Base-by-base conservation (phyloP, 2,888 invertebrate species). In the Calliphora vomitoria region DNA sequence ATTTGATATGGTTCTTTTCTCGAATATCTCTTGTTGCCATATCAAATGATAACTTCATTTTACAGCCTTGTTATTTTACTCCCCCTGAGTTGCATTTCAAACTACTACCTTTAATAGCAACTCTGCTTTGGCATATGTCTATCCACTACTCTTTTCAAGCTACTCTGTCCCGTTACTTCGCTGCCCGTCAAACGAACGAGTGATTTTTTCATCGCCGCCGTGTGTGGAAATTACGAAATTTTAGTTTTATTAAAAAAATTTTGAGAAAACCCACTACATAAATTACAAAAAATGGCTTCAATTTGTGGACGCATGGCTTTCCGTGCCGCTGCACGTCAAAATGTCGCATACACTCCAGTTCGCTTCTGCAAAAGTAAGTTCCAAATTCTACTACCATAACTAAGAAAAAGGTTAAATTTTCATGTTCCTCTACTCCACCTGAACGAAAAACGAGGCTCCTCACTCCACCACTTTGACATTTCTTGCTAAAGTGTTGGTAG, bases 301-400 rank as follows among this genome's bases (percentile, higher is more conserved):
- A 94, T 97, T 93, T 96, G 96, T 94, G 95, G 96, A 94, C 96
- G 96, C 95, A 95, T 96, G 94, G 94, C 95, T 91, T 94, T 95
- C 88, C 95, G 95, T 94, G 95, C 95, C 91, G 95, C 95, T 90
- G 95, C 95, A 91, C 95, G 95, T 92, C 95, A 95, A 94, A 95
- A 95, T 94, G 95, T 95, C 90, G 92, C 95, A 90, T 94, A 95
- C 92, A 94, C 95, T 90, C 95, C 95, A 90, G 95, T 95, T 91
- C 95, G 95, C 90, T 94, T 95, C 91, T 95, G 96, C 92, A 96
- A 95, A 95, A 95, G 96, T 96, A 95, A 96, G 95, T 92, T 91
- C 75, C 71, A 38, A 74, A 68, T 41, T 20, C 47, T 41, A 18
- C 47, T 69, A 69, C 38, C 55, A 44, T 44, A 44, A 44, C 38